Conservation (phyloP, 35 echinoderm and acorn worm genomes). For the Ptychodera flava region DNA sequence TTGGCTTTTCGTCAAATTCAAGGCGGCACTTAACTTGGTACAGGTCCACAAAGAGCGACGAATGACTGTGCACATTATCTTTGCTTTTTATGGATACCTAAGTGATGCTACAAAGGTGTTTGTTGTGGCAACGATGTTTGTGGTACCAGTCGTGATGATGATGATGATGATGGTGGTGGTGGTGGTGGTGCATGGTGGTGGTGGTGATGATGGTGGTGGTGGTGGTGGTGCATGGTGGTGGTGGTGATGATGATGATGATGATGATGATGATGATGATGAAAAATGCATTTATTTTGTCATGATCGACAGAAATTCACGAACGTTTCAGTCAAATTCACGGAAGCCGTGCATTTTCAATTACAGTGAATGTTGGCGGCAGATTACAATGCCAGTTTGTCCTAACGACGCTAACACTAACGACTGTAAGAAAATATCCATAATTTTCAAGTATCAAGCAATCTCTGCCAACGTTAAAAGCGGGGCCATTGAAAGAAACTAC, state of each 20-base stretch:
- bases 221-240: too few species aligned
- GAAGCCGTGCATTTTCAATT: background rate
- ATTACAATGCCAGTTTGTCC: background rate
- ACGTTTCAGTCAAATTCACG: background rate
- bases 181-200: background rate
- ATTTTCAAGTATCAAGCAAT: background rate
- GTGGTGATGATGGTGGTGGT: slow-evolving; percentile 6
- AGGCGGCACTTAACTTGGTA: too few species aligned
- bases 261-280: slow-evolving; percentile 19
- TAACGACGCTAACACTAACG: background rate
- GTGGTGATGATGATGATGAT: background rate
- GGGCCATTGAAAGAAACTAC: background rate
- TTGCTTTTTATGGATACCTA: background rate
- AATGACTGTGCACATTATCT: background rate
- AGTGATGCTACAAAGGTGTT: background rate
- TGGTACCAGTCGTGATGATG: background rate
- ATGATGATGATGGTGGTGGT: background rate
- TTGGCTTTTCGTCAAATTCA: too few species aligned
- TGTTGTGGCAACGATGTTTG: background rate
- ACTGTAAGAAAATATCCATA: background rate
- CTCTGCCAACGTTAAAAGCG: background rate
- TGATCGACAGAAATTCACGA: background rate
- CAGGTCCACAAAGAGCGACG: too few species aligned
- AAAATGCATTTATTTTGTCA: background rate
- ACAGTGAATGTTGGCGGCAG: background rate